These are phyloP conservation scores for Corticium candelabrum DNA, from an alignment of 37 sponge, comb jelly and placozoan genomes.

Conservation along the genomic window DNA sequence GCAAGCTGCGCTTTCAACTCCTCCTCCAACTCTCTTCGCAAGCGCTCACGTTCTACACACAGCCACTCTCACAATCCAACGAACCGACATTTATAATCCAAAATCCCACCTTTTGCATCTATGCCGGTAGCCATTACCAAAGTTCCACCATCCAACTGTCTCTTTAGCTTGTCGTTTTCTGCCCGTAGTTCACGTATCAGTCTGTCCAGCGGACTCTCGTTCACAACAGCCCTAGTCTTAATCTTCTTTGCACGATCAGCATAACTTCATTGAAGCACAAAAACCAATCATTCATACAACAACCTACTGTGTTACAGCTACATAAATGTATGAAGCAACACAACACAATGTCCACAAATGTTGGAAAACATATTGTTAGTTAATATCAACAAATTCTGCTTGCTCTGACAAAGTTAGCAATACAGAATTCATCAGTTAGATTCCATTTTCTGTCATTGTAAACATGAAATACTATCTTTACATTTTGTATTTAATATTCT, in stretches of 20 bases:
- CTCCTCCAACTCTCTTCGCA: conserved; percentile 33
- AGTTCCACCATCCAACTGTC: conserved; percentile 14
- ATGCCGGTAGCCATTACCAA: background rate
- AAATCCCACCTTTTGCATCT: background rate
- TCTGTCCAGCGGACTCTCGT: conserved; percentile 35
- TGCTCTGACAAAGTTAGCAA: too few species aligned
- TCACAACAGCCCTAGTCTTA: conserved; percentile 33
- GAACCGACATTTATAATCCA: background rate
- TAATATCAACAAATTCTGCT: too few species aligned
- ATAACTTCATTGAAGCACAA: conserved; percentile 7
- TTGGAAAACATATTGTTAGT: background rate
- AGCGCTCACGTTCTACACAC: conserved; percentile 12
- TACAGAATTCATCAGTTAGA: too few species aligned
- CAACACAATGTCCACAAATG: background rate
- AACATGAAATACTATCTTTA: too few species aligned
- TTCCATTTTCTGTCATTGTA: too few species aligned
- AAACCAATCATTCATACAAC: background rate
- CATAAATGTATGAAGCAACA: background rate
- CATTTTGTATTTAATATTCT: too few species aligned
- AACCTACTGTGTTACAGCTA: too few species aligned
- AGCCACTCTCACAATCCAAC: background rate
- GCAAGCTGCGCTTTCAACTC: conserved; percentile 25
- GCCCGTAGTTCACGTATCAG: conserved; percentile 31
- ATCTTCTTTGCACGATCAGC: conserved; percentile 40
- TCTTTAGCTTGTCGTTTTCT: conserved; percentile 35